A percentile compares a stretch with the other conserved stretches of the same genome.
Evolutionary conservation across 2,888 invertebrate genomes (phyloP).

Genomic region (Drosophila nr. perissopoda): DNA sequence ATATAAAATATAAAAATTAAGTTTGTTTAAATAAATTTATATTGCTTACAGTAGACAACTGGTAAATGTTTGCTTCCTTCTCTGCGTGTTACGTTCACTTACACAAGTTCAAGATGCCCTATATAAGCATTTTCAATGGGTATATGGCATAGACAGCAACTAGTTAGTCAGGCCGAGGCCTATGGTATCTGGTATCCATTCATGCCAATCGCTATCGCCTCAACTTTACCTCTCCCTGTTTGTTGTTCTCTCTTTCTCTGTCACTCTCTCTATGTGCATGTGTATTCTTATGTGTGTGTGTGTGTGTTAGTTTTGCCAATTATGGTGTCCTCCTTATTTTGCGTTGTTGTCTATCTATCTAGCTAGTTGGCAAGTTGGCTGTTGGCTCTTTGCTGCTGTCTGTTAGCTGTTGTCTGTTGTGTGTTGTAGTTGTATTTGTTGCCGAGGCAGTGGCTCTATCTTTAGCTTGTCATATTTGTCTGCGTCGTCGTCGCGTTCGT

Average conservation of each 20-base stretch:
- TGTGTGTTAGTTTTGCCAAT: slow-evolving; percentile 74
- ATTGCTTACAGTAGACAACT: neutral
- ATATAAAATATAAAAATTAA: no score
- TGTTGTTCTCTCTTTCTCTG: slow-evolving; percentile 12
- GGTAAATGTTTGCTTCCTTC: neutral
- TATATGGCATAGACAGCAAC: slow-evolving; percentile 32
- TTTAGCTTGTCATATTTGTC: slow-evolving; percentile 76
- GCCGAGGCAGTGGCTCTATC: slow-evolving; percentile 66
- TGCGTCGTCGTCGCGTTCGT: slow-evolving; percentile 68
- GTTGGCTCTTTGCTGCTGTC: slow-evolving; percentile 6
- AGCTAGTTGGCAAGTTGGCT: slow-evolving; percentile 42
- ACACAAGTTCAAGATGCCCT: neutral
- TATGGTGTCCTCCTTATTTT: slow-evolving; percentile 81
- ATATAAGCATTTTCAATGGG: neutral
- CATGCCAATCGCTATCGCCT: slow-evolving; percentile 51
- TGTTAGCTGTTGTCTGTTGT: slow-evolving; percentile 16
- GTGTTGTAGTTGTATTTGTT: slow-evolving; percentile 35
- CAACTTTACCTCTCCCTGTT: slow-evolving; percentile 17
- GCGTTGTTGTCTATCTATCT: slow-evolving; percentile 63
- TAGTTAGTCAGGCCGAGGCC: slow-evolving; percentile 54
- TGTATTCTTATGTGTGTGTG: slow-evolving; percentile 46
- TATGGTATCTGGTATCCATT: slow-evolving; percentile 58
- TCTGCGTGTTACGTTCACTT: neutral
- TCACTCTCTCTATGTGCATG: slow-evolving; percentile 18
- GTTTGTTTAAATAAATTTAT: neutral